phyloP scores from a whole-genome alignment of 2,888 invertebrate genomes.

The Megaustenia siamemsis region DNA sequence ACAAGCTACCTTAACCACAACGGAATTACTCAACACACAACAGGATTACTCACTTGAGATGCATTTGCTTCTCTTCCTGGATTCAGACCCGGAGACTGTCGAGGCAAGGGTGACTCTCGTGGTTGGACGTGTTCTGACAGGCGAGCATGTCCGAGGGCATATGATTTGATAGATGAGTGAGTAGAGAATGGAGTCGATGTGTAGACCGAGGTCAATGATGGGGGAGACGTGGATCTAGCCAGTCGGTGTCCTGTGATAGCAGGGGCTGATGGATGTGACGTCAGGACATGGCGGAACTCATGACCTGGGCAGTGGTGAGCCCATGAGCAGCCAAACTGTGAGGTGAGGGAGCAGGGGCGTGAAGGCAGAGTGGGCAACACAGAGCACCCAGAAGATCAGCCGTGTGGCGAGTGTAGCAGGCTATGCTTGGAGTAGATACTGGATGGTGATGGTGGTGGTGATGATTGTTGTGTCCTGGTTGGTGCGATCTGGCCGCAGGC shows the following conservation, averaged over 20 bases:
- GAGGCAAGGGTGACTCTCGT: not conserved
- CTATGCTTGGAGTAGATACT: slow-evolving; percentile 55
- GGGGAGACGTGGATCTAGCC: slow-evolving; percentile 38
- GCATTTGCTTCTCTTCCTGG: slow-evolving; percentile 28
- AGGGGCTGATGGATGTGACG: slow-evolving; percentile 33
- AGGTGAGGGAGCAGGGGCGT: slow-evolving; percentile 43
- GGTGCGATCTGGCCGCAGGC: slow-evolving; percentile 31
- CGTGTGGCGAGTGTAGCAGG: slow-evolving; percentile 71
- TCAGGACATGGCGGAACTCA: slow-evolving; percentile 50
- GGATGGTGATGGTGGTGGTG: slow-evolving; percentile 52
- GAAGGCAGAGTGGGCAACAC: slow-evolving; percentile 74
- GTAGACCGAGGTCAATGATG: slow-evolving; percentile 6
- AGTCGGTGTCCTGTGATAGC: slow-evolving; percentile 15
- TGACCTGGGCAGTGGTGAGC: slow-evolving; percentile 54
- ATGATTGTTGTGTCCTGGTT: slow-evolving; percentile 70
- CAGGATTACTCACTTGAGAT: slow-evolving; percentile 37
- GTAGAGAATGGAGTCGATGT: slow-evolving; percentile 7
- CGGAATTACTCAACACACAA: no score
- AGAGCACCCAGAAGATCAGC: slow-evolving; percentile 67
- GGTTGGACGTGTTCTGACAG: not conserved
- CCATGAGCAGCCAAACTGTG: slow-evolving; percentile 52
- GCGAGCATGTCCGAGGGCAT: not conserved
- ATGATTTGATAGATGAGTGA: slow-evolving; percentile 25
- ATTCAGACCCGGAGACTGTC: not conserved
- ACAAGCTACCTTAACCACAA: no score